Evolutionary conservation across 2,113 vertebrate genomes (phyloP).

Genomic region (Bubo scandiacus): DNA sequence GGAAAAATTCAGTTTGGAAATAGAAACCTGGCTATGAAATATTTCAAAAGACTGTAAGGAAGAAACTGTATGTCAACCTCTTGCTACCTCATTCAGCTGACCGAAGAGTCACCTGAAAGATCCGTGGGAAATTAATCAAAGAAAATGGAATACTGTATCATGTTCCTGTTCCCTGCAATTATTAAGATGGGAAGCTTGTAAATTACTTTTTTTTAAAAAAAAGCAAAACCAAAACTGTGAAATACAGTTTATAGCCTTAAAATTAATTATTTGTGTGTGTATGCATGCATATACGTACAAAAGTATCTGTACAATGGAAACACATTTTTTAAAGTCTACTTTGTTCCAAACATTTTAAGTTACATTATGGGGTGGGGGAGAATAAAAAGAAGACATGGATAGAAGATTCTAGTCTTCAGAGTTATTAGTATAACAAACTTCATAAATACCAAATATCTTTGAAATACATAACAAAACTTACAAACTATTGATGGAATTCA

Average conservation of each 20-base stretch:
- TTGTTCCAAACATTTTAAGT: not conserved
- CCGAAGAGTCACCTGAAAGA: not conserved
- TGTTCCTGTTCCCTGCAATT: not conserved
- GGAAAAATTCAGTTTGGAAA: not conserved
- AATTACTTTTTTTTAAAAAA: not conserved
- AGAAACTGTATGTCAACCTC: not conserved
- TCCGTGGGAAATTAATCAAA: not conserved
- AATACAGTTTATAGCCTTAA: not conserved
- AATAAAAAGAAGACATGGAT: not conserved
- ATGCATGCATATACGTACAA: not conserved
- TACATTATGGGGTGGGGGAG: not conserved
- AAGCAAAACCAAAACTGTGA: not conserved
- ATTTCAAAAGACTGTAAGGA: not conserved
- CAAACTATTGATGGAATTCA: not conserved
- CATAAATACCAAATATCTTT: not conserved
- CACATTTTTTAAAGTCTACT: not conserved
- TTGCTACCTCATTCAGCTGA: not conserved
- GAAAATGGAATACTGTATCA: not conserved
- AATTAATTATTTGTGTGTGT: not conserved
- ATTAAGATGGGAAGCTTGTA: not conserved
- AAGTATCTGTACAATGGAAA: not conserved
- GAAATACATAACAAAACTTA: not conserved
- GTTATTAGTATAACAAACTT: not conserved
- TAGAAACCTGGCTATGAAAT: not conserved
- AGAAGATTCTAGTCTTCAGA: not conserved